Base-by-base conservation (phyloP, 2,888 invertebrate genomes). In the Deroplatys truncata region DNA sequence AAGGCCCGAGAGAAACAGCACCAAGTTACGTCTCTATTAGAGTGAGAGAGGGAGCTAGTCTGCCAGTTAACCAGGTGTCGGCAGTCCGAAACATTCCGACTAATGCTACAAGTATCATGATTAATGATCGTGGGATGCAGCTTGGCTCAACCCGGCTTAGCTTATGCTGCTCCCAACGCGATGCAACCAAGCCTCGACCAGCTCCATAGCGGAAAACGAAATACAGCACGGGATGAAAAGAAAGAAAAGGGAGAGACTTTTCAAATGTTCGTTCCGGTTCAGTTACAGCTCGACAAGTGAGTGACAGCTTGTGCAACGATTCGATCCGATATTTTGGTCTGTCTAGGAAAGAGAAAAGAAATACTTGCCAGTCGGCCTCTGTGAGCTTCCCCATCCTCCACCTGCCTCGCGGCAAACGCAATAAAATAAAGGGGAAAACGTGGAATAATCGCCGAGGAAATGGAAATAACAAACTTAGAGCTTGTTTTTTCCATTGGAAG, bases 51-150 rank as follows among this genome's bases (percentile, higher is more conserved):
- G 56, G 56, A 25, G 56, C 56, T 72, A 25, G 56, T 72, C 56
- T 72, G 29, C 16, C 72, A 49, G 72, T 86, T 88, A 49, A 84
- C 90, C 90, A 89, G 90, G 88, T 90, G 90, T 85, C 90, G 56
- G 88, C 88, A 16, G 84, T 88, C 56, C 72, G 16, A 28, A 84
- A 86, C 89, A 90, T 89, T 86, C 84, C 85, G 85, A 90, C 90
- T 90, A 90, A 90, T 89, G 90, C 84, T 90, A 89, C 35, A 89
- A 89, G 90, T 49, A 90, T 90, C 89, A 89, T 90, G 90, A 90
- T 90, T 90, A 90, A 90, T 90, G 90, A 89, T 90, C 35, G 84
- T 25, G 56, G 56, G 56, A 72, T 72, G 56, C 56, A 72, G 56
- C 56, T 72, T 72, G 56, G 56, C 56, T 72, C 56, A 72, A 84